These are phyloP conservation scores for Aphrocallistes beatrix DNA, from an alignment of 37 sponge, comb jelly and placozoan genomes.

Conservation along the genomic window DNA sequence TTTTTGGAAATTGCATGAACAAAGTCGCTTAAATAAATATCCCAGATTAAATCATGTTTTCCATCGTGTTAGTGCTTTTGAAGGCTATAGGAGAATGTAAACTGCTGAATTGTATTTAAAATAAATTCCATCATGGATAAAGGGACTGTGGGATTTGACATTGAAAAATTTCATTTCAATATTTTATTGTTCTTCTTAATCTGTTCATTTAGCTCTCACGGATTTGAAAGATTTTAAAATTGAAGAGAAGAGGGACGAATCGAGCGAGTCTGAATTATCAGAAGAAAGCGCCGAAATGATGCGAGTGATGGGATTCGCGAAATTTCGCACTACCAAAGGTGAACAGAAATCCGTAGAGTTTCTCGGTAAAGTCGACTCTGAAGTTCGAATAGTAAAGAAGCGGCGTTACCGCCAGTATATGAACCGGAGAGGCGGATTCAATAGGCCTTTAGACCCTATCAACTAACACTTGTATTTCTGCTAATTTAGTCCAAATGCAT, in stretches of 20 bases:
- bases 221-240: not conserved
- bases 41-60: too few species aligned
- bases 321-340: constrained; percentile 80
- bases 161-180: too few species aligned
- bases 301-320: constrained; percentile 69
- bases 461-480: constrained; percentile 28
- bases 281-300: constrained; percentile 66
- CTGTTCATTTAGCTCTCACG: too few species aligned
- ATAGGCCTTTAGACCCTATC: constrained; percentile 74
- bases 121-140: too few species aligned
- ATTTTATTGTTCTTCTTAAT: too few species aligned
- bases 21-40: too few species aligned
- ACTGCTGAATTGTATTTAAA: too few species aligned
- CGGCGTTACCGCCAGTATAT: constrained; percentile 73
- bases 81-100: too few species aligned
- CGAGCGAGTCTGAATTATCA: not conserved
- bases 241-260: not conserved
- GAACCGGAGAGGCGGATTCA: constrained; percentile 94
- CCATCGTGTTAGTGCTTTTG: too few species aligned
- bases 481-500: not conserved
- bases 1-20: too few species aligned
- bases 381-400: not conserved
- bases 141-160: too few species aligned
- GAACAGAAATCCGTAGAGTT: not conserved
- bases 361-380: not conserved